Conservation (phyloP, 2,113 vertebrate species). For the Gymnocephalus cernua region DNA sequence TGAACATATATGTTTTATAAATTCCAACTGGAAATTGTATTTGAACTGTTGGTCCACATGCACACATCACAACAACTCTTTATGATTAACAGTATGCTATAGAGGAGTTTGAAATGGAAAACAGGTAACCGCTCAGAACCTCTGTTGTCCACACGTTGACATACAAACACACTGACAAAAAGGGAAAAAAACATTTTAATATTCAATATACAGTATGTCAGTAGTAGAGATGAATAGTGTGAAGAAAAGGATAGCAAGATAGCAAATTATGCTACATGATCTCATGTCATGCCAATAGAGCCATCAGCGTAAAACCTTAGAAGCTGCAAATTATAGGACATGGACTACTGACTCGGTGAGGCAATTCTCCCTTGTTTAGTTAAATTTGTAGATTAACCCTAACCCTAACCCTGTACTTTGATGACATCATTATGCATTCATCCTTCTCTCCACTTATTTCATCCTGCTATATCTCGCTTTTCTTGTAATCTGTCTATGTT, state of each 20-base stretch:
- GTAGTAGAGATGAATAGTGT: not conserved
- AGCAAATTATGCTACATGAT: not conserved
- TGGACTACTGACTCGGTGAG: not conserved
- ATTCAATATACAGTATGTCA: not conserved
- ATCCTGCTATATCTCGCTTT: not conserved
- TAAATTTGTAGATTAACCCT: not conserved
- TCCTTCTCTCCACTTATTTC: not conserved
- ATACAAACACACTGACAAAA: not conserved
- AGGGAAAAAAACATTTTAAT: not conserved
- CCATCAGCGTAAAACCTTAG: not conserved
- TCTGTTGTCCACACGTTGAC: not conserved
- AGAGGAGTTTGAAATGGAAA: too few species aligned
- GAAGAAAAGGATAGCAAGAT: not conserved
- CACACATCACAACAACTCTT: not conserved
- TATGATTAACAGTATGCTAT: not conserved
- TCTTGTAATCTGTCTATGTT: not conserved
- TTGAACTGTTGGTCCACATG: not conserved
- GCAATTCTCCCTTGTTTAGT: not conserved
- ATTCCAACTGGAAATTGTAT: not conserved
- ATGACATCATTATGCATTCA: not conserved
- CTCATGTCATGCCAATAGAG: not conserved
- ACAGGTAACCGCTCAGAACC: not conserved
- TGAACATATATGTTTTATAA: not conserved
- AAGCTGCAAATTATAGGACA: not conserved
- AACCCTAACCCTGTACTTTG: not conserved